Percentiles rank a stretch among this genome's conserved stretches.
phyloP scores from a whole-genome alignment of 2,113 vertebrate genomes.

The Corythaixoides concolor region DNA sequence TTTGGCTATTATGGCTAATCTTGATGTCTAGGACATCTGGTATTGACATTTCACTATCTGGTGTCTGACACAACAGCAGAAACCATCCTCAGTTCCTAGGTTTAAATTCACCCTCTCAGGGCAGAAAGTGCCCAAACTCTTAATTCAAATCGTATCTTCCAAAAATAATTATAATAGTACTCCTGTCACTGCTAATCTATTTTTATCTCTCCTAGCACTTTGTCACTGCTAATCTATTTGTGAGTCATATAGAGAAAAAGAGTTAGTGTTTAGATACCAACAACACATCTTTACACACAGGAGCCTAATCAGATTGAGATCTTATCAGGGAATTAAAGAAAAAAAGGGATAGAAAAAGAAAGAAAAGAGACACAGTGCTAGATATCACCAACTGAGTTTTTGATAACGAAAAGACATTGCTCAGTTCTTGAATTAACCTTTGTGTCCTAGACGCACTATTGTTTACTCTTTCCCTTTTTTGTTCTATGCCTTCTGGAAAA shows the following conservation, averaged over 20 bases:
- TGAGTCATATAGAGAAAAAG: constrained; percentile 70
- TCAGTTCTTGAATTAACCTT: constrained; percentile 80
- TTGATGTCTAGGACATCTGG: constrained; percentile 69
- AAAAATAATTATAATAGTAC: constrained; percentile 75
- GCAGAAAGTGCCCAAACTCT: constrained; percentile 56
- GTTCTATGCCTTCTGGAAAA: constrained; percentile 77
- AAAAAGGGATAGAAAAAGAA: not conserved
- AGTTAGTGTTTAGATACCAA: constrained; percentile 66
- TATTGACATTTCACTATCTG: constrained; percentile 70
- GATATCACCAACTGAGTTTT: constrained; percentile 68
- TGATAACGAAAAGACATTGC: constrained; percentile 73
- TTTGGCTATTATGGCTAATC: constrained; percentile 71
- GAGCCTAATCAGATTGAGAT: constrained; percentile 73
- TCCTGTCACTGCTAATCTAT: constrained; percentile 72
- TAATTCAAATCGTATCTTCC: constrained; percentile 63
- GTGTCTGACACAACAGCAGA: constrained; percentile 65
- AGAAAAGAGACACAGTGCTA: constrained; percentile 44
- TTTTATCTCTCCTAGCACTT: constrained; percentile 74
- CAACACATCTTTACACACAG: constrained; percentile 69
- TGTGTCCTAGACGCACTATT: constrained; percentile 75
- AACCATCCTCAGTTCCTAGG: constrained; percentile 30
- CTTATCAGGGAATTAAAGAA: constrained; percentile 70
- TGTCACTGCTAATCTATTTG: constrained; percentile 79
- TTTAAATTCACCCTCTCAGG: constrained; percentile 61
- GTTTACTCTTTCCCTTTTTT: constrained; percentile 76